Conservation (phyloP, 1,140 invertebrate genomes). For the Trachelipus rathkii region DNA sequence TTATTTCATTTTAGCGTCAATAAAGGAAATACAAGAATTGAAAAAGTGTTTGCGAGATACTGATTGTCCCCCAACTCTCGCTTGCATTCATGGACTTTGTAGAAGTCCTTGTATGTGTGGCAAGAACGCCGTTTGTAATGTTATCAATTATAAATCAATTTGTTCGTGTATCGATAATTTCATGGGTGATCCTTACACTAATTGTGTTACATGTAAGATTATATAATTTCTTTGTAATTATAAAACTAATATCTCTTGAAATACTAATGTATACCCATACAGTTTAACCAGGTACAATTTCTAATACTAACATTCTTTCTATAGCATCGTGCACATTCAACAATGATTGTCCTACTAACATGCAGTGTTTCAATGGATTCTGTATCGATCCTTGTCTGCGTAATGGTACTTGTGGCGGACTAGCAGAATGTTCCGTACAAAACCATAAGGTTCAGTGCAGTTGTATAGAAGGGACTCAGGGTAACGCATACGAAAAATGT, state of each 20-base stretch:
- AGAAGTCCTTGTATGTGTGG: conserved; percentile 66
- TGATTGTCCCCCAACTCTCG: conserved; percentile 67
- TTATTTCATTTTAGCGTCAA: too few species aligned
- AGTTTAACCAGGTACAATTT: background rate
- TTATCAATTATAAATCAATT: conserved; percentile 40
- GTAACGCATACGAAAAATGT: conserved; percentile 53
- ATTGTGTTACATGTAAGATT: conserved; percentile 46
- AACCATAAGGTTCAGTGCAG: conserved; percentile 69
- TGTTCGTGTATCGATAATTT: conserved; percentile 43
- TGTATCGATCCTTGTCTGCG: conserved; percentile 48
- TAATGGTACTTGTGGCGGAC: conserved; percentile 65
- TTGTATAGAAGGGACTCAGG: conserved; percentile 70
- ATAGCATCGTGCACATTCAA: conserved; percentile 58
- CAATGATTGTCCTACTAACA: conserved; percentile 65
- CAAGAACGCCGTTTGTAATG: conserved; percentile 44
- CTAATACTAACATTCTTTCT: background rate
- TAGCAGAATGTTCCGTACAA: conserved; percentile 71
- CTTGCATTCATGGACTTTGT: conserved; percentile 64
- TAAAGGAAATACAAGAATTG: too few species aligned
- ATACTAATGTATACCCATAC: background rate
- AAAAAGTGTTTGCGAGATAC: conserved; percentile 50
- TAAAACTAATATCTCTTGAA: conserved; percentile 1
- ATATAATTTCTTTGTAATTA: background rate
- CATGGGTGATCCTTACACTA: conserved; percentile 45
- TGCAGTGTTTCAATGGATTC: conserved; percentile 61